phyloP scores from a whole-genome alignment of 1,140 invertebrate genomes.

The Asobara japonica region DNA sequence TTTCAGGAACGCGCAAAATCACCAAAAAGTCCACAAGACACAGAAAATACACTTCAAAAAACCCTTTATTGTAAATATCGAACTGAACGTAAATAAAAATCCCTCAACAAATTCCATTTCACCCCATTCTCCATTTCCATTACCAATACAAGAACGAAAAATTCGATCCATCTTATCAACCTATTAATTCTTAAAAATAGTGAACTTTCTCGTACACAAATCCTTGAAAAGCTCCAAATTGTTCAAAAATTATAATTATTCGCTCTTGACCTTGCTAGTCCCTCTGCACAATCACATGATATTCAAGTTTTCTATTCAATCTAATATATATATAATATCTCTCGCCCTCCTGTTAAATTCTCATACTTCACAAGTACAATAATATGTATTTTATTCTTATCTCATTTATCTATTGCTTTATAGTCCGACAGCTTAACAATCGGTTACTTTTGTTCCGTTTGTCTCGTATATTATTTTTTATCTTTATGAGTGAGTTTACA shows the following conservation, averaged over 20 bases:
- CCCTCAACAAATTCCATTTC: background rate
- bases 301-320: constrained; percentile 4
- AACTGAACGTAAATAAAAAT: background rate
- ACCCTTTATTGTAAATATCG: constrained; percentile 1
- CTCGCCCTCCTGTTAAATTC: constrained; percentile 12
- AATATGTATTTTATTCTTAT: constrained; percentile 22
- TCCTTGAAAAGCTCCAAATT: background rate
- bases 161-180: background rate
- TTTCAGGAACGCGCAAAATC: too few relatives aligned
- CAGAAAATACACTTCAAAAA: background rate
- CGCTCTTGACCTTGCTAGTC: background rate
- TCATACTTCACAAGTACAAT: constrained; percentile 25
- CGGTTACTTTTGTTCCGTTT: background rate
- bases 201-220: too few relatives aligned
- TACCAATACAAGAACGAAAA: background rate
- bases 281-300: constrained; percentile 10
- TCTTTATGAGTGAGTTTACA: background rate
- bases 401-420: constrained; percentile 7
- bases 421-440: background rate
- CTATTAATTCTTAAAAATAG: too few relatives aligned
- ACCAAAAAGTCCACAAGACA: too few relatives aligned
- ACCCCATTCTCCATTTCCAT: background rate
- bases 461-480: background rate
- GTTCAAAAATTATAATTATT: background rate
- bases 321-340: constrained; percentile 33